Evolutionary conservation across 2,888 invertebrate genomes (phyloP), one percentile per base, ranked within the genome.

Genomic region (Melinaea marsaeus): DNA sequence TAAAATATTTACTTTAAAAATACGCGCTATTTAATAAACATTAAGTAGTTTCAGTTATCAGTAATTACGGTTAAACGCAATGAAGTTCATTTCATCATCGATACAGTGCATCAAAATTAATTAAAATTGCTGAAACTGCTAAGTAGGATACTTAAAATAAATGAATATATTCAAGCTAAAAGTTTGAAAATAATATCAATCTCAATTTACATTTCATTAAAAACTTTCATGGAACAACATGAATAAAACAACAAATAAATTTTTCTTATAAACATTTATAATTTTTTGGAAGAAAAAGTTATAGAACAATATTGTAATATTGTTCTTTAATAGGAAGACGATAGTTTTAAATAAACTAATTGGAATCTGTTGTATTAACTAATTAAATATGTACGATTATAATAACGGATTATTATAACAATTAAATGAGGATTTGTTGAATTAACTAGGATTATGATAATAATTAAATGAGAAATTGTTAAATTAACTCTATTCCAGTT

Each of bases 171-270:
- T 55, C 55, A 60, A 47, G 47, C 55, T 55, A 60, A 60, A 55
- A 35, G 56, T 51, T 42, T 59, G 56, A 56, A 59, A 58, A 56
- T 58, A 51, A 58, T 62, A 51, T 51, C 59, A 60, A 57, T 62
- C 64, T 66, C 58, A 64, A 54, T 63, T 63, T 63, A 57, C 60
- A 57, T 63, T 63, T 51, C 59, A 60, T 62, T 62, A 62, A 62
- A n/a, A 62, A 62, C 51, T 62, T 62, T 37, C 33, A 37, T 57
- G 57, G 45, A 60, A 55, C 55, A 51, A 58, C 58, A 58, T 61
- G 58, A 57, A 63, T 60, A 55, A 60, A 63, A 60, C 57, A 55
- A 61, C 57, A 66, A 22, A 22, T 22, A 22, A 22, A 1, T 22
- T 22, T 60, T 61, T 55, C 57, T 60, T 57, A 55, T 57, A 58